Base-by-base conservation (phyloP, 2,113 vertebrate genomes). In the Scolopax mira region DNA sequence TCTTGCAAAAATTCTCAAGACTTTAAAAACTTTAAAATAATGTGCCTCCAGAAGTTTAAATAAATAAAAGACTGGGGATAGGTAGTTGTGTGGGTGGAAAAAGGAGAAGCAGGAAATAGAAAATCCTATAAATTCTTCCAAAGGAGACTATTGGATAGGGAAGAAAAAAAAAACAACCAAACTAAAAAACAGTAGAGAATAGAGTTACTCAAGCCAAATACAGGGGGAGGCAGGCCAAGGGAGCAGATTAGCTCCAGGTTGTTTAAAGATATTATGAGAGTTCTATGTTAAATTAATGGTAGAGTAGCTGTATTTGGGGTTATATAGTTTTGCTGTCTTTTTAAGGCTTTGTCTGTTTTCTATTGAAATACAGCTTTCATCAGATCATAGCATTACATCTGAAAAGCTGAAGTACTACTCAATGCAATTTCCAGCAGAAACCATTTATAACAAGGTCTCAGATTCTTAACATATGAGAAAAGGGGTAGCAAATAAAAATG, bases 141-240 rank as follows among this genome's bases (percentile, higher is more conserved):
- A 64, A 58, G 33, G 18, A 44, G 28, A 46, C 6, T 55, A 7
- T 24, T 48, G 22, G 3, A 7, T 57, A n/a, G n/a, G 27, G 14
- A 6, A 18, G 51, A 42, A 49, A 23, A n/a, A 44, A 44, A 17
- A 44, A 21, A 55, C n/a, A 49, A n/a, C 46, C 19, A 46, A 46
- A 44, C 9, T 0, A 46, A 46, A 42, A 41, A 4, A 7, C 0
- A 46, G 13, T 44, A 49, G 12, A 60, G 31, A n/a, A n/a, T 7
- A 69, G 30, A 75, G 9, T 22, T 79, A 10, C 18, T 79, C 10
- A 42, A 42, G 22, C 18, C 44, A 57, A 78, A 58, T 46, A 35
- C 11, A 71, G 12, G 15, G 12, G 18, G 31, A 39, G 65, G 12
- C 23, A 31, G 39, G 31, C 22, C 35, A 3, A 6, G 5, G 9